Evolutionary conservation across 2,113 vertebrate species (phyloP).

Genomic region (Hemiscyllium ocellatum): DNA sequence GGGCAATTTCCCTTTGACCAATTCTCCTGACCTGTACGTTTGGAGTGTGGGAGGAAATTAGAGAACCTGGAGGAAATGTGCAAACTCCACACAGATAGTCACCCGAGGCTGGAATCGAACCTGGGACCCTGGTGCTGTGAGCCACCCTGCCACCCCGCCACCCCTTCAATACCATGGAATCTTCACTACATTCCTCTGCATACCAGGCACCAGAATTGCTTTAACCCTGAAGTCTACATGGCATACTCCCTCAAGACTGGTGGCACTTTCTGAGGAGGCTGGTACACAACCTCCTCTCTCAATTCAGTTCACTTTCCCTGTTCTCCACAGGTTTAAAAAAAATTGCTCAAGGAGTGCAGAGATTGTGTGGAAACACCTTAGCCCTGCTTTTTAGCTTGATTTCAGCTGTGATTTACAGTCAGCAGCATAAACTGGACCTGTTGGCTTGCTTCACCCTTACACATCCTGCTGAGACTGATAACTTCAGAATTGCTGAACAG

Average conservation of each 20-base stretch:
- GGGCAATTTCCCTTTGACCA: too few species aligned
- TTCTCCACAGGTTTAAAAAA: background rate
- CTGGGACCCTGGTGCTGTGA: too few species aligned
- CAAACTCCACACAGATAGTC: too few species aligned
- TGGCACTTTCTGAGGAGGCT: too few species aligned
- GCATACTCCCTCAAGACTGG: background rate
- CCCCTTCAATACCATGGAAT: background rate
- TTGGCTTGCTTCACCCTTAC: background rate
- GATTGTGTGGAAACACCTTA: background rate
- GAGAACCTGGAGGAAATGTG: too few species aligned
- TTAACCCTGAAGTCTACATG: background rate
- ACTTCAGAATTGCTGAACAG: too few species aligned
- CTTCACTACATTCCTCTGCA: background rate
- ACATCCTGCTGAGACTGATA: background rate
- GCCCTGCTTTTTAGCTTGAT: background rate
- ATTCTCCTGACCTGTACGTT: too few species aligned
- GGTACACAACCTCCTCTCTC: background rate
- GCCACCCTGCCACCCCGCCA: too few species aligned
- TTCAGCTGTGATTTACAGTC: background rate
- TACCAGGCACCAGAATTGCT: background rate
- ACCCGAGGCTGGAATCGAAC: too few species aligned
- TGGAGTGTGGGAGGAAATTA: too few species aligned
- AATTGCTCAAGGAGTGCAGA: too few species aligned
- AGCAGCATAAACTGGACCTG: background rate
- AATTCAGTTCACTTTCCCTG: background rate